Conservation (phyloP, 2,888 invertebrate species). For the Diarsia dahlii region DNA sequence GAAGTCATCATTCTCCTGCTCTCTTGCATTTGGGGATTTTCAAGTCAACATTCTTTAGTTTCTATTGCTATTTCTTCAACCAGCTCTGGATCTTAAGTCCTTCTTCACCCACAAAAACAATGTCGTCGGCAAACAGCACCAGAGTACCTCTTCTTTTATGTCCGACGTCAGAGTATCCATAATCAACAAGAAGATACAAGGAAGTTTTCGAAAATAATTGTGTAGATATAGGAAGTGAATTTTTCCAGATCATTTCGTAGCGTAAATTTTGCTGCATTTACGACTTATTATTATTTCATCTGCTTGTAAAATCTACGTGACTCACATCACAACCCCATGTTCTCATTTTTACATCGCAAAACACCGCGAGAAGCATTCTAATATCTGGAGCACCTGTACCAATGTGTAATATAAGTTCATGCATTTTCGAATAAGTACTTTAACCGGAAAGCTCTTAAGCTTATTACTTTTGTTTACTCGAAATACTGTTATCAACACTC, state of each 20-base stretch:
- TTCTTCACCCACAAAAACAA: too few relatives aligned
- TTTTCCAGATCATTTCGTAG: too few relatives aligned
- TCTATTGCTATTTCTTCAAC: too few relatives aligned
- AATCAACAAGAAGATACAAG: too few relatives aligned
- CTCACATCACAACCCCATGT: neutral
- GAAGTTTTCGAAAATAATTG: neutral
- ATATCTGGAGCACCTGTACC: conserved; percentile 34
- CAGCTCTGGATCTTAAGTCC: too few relatives aligned
- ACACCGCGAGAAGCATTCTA: conserved; percentile 21
- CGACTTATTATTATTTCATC: neutral
- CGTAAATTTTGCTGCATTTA: neutral
- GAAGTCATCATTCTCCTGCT: neutral
- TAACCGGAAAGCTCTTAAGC: conserved; percentile 36
- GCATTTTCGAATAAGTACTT: conserved; percentile 33
- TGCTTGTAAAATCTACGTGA: neutral
- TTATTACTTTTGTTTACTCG: conserved; percentile 39
- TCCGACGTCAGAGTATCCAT: too few relatives aligned
- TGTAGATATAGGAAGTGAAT: neutral
- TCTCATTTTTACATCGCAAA: conserved; percentile 7
- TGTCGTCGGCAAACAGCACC: too few relatives aligned
- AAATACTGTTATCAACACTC: conserved; percentile 24
- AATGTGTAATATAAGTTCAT: conserved; percentile 25
- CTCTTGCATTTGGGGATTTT: too few relatives aligned
- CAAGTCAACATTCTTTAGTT: too few relatives aligned
- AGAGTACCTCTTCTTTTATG: too few relatives aligned